These are phyloP conservation scores for Parazoanthus atlanticus DNA, from an alignment of 92 coral and sea anemone species.

Conservation along the genomic window DNA sequence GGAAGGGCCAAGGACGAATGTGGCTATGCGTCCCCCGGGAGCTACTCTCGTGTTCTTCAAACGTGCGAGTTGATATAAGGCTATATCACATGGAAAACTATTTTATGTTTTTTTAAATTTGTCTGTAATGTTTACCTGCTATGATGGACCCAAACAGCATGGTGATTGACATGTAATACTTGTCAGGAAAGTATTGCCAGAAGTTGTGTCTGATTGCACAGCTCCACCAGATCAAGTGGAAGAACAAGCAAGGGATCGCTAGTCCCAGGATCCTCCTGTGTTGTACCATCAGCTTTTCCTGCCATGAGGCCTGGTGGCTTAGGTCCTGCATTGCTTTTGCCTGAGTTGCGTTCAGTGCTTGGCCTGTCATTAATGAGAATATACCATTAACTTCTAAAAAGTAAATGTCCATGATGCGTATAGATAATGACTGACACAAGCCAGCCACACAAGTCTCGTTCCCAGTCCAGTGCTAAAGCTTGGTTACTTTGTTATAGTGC, in stretches of 20 bases:
- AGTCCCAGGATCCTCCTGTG: slow-evolving; percentile 79
- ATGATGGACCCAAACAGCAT: slow-evolving; percentile 92
- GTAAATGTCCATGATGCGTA: no score
- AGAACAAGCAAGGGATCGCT: slow-evolving; percentile 71
- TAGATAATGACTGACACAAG: no score
- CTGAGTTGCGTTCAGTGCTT: slow-evolving; percentile 66
- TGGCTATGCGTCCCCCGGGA: no score
- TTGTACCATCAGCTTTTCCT: slow-evolving; percentile 63
- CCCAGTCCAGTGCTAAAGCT: no score
- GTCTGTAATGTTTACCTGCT: slow-evolving; percentile 63
- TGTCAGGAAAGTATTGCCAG: slow-evolving; percentile 72
- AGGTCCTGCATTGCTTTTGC: slow-evolving; percentile 69
- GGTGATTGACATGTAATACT: slow-evolving; percentile 74
- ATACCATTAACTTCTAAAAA: background rate
- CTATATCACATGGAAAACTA: no score
- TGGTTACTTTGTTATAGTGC: no score
- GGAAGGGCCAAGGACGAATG: no score
- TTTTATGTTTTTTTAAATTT: no score
- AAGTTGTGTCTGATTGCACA: slow-evolving; percentile 69
- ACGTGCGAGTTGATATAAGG: no score
- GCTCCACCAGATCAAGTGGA: slow-evolving; percentile 84
- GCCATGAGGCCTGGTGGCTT: slow-evolving; percentile 76
- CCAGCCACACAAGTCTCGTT: no score
- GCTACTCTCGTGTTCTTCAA: no score
- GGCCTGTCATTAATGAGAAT: slow-evolving; percentile 56